Percentiles rank a stretch among this genome's conserved stretches.
phyloP scores from a whole-genome alignment of 37 sponge, comb jelly and placozoan genomes.

The Diacarnus erythraeanus region DNA sequence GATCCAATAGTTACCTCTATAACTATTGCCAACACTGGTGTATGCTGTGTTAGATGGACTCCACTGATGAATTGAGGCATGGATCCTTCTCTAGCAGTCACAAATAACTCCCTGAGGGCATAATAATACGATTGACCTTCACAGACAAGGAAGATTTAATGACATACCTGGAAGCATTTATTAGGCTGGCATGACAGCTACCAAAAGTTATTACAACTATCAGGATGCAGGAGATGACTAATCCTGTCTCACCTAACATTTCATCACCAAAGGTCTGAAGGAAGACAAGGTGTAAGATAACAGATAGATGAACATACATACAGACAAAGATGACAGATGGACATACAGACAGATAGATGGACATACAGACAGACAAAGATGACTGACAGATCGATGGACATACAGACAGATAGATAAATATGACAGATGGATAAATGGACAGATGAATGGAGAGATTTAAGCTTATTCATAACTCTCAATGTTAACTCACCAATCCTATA shows the following conservation, averaged over 20 bases:
- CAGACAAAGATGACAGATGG: not conserved
- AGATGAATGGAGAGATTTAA: not conserved
- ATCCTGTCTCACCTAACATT: constrained; percentile 49
- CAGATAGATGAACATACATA: not conserved
- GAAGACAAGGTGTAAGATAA: not conserved
- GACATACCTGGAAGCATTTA: not conserved
- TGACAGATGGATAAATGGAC: not conserved
- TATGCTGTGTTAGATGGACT: not conserved
- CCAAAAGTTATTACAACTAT: constrained; percentile 67
- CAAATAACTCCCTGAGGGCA: constrained; percentile 17
- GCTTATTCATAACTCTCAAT: not conserved
- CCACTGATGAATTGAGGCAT: constrained; percentile 44
- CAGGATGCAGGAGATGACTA: constrained; percentile 57
- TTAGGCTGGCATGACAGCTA: constrained; percentile 30
- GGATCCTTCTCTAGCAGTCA: constrained; percentile 44
- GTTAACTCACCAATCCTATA: constrained; percentile 56
- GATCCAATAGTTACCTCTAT: no score
- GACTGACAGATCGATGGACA: not conserved
- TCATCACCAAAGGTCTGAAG: constrained; percentile 44
- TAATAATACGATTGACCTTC: not conserved
- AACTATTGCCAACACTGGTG: not conserved
- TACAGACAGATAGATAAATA: not conserved
- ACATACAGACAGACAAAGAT: not conserved
- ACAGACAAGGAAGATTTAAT: not conserved
- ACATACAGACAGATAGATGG: not conserved